phyloP scores from a whole-genome alignment of 2,888 invertebrate species.

The Crioceris asparagi region DNA sequence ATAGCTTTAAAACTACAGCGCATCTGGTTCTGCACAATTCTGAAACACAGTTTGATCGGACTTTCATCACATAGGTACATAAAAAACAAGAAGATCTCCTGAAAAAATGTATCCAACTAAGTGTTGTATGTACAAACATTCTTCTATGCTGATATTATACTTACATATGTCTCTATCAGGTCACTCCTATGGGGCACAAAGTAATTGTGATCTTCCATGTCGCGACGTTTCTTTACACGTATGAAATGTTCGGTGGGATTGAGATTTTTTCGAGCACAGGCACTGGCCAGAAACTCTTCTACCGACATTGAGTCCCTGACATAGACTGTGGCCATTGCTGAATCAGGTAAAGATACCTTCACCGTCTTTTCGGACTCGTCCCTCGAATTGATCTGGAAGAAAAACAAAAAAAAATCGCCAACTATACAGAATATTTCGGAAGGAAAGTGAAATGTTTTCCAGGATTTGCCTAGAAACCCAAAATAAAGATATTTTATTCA shows the following conservation, averaged over 20 bases:
- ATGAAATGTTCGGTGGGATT: conserved; percentile 95
- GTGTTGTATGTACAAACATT: too few species aligned
- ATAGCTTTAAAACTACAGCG: too few species aligned
- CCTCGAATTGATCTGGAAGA: conserved; percentile 67
- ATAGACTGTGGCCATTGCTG: conserved; percentile 69
- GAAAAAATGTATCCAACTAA: too few species aligned
- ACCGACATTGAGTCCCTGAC: conserved; percentile 89
- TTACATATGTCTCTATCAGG: conserved; percentile 90
- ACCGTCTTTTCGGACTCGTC: conserved; percentile 81
- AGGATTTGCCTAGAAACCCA: too few species aligned
- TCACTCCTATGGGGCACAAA: conserved; percentile 92
- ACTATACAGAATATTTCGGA: not conserved
- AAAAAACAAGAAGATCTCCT: too few species aligned
- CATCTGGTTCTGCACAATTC: too few species aligned
- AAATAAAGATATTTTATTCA: too few species aligned
- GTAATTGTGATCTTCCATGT: conserved; percentile 93
- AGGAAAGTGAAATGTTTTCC: too few species aligned
- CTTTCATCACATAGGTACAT: too few species aligned
- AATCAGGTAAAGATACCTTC: conserved; percentile 83
- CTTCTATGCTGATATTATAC: conserved; percentile 32
- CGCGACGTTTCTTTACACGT: conserved; percentile 84
- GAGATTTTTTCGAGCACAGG: conserved; percentile 83
- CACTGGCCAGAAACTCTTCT: conserved; percentile 87
- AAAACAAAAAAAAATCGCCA: not conserved
- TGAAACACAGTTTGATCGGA: too few species aligned